Conservation (phyloP, 2,113 vertebrate species). For the Oncorhynchus keta region DNA sequence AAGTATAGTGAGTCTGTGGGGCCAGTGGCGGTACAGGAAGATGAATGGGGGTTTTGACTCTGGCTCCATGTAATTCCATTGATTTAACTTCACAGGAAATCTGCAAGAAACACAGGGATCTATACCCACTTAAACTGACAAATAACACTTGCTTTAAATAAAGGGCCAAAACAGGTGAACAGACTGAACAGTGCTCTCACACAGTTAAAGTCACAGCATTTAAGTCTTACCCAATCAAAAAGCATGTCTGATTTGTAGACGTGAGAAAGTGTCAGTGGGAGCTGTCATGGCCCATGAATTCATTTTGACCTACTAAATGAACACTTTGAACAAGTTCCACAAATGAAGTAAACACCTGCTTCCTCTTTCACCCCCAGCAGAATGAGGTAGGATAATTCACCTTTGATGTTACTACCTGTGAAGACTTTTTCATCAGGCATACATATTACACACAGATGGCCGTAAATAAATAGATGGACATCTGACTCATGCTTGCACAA, state of each 20-base stretch:
- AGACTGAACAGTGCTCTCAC: too few relatives aligned
- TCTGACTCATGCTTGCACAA: not conserved
- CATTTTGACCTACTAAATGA: too few relatives aligned
- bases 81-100: slow-evolving; percentile 52
- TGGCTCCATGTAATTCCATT: slow-evolving; percentile 37
- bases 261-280: too few relatives aligned
- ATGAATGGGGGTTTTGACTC: slow-evolving; percentile 29
- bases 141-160: slow-evolving; percentile 16
- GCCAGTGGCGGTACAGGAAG: slow-evolving; percentile 24
- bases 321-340: too few relatives aligned
- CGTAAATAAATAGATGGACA: not conserved
- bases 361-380: not conserved
- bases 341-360: too few relatives aligned
- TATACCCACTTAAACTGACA: slow-evolving; percentile 24
- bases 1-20: slow-evolving; percentile 28
- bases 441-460: not conserved
- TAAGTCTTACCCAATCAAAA: too few relatives aligned
- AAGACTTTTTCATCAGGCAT: not conserved
- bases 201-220: too few relatives aligned
- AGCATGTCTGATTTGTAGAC: too few relatives aligned
- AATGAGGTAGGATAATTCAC: not conserved
- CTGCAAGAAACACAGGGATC: slow-evolving; percentile 33
- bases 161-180: too few relatives aligned
- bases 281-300: too few relatives aligned
- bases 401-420: not conserved